These are phyloP conservation scores for Cynoglossus semilaevis DNA, from an alignment of 2,113 vertebrate species.

Conservation along the genomic window DNA sequence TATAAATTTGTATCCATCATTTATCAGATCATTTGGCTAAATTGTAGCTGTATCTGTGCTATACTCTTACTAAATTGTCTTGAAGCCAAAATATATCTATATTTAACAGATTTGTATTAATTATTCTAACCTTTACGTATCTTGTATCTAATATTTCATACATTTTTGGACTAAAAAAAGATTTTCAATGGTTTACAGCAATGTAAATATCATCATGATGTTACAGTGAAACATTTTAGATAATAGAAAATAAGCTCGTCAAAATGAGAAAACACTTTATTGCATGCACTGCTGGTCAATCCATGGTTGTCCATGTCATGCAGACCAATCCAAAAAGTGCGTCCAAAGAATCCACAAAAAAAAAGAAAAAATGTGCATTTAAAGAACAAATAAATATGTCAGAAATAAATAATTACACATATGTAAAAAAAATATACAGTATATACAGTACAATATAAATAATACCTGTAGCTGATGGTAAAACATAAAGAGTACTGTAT, in stretches of 20 bases:
- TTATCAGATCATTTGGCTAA: too few relatives aligned
- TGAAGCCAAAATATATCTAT: too few relatives aligned
- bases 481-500: constrained; percentile 5
- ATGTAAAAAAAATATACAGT: constrained; percentile 44
- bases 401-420: constrained; percentile 55
- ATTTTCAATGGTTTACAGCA: too few relatives aligned
- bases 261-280: constrained; percentile 58
- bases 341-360: constrained; percentile 26
- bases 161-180: too few relatives aligned
- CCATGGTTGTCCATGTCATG: constrained; percentile 65
- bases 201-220: too few relatives aligned
- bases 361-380: constrained; percentile 6
- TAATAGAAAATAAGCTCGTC: constrained; percentile 2
- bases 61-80: too few relatives aligned
- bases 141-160: too few relatives aligned
- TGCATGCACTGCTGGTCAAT: constrained; percentile 65
- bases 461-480: constrained; percentile 8
- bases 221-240: too few relatives aligned
- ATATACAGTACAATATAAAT: constrained; percentile 26
- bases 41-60: too few relatives aligned
- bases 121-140: too few relatives aligned
- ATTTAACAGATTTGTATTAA: too few relatives aligned
- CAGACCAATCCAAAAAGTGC: constrained; percentile 60
- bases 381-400: constrained; percentile 62
- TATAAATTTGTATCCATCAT: too few relatives aligned